Conservation (phyloP, 2,888 invertebrate genomes). For the Tipula lateralis region DNA sequence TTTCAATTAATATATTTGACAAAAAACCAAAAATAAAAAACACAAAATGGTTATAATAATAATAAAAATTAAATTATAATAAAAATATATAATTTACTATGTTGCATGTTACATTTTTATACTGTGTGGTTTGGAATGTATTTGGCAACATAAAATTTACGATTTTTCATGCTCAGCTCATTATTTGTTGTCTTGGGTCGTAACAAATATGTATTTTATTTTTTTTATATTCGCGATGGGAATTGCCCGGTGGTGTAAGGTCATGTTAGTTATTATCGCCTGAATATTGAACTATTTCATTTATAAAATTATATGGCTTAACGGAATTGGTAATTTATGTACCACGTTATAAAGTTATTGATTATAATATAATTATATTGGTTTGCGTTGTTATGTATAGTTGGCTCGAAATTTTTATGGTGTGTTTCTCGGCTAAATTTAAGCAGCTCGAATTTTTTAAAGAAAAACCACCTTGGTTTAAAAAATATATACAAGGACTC, state of each 20-base stretch:
- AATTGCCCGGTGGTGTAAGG: not conserved
- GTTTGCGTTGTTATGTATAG: no score
- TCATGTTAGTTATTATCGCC: not conserved
- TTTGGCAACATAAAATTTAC: slow-evolving; percentile 15
- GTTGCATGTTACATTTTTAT: not conserved
- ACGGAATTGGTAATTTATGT: no score
- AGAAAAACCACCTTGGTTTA: no score
- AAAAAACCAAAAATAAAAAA: not conserved
- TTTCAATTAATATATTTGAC: slow-evolving; percentile 19
- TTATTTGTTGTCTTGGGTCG: not conserved
- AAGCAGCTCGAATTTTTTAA: no score
- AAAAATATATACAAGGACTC: no score
- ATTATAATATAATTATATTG: no score
- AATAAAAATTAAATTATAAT: slow-evolving; percentile 24
- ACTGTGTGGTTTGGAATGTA: not conserved
- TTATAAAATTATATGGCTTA: no score
- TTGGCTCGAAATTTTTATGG: no score
- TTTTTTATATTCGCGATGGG: not conserved
- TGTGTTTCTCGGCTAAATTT: no score
- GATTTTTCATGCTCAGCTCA: not conserved
- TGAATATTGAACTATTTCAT: not conserved
- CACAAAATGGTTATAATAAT: not conserved
- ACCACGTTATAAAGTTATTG: no score
- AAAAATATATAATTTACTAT: slow-evolving; percentile 19
- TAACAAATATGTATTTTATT: not conserved